These are phyloP conservation scores for Salvelinus namaycush DNA, from an alignment of 2,113 vertebrate species.

Conservation along the genomic window DNA sequence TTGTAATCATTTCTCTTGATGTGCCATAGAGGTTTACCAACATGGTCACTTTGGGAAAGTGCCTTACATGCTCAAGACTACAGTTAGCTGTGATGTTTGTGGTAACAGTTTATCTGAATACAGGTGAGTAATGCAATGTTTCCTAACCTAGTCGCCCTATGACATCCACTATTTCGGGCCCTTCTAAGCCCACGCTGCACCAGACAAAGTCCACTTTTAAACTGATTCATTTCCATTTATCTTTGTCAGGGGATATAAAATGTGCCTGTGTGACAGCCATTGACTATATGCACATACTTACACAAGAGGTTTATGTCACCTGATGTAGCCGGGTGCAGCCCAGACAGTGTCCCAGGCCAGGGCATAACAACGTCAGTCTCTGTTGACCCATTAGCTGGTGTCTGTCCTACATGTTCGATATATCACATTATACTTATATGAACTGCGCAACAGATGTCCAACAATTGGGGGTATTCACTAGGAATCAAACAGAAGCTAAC, in stretches of 20 bases:
- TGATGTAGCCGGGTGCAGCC: neutral
- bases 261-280: neutral
- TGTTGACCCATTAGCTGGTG: too few relatives aligned
- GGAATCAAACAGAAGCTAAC: too few relatives aligned
- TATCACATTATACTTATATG: too few relatives aligned
- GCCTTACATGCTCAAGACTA: constrained; percentile 16
- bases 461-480: too few relatives aligned
- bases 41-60: constrained; percentile 49
- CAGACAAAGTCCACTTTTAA: neutral
- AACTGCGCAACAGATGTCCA: too few relatives aligned
- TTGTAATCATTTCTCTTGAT: constrained; percentile 7
- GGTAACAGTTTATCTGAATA: constrained; percentile 39
- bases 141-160: too few relatives aligned
- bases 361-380: too few relatives aligned
- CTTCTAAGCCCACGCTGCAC: too few relatives aligned
- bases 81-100: constrained; percentile 46
- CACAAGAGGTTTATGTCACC: neutral
- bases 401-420: too few relatives aligned
- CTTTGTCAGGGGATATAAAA: neutral
- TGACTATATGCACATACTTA: neutral
- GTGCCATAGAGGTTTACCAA: constrained; percentile 13
- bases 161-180: too few relatives aligned
- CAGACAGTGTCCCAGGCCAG: too few relatives aligned
- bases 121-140: constrained; percentile 53
- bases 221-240: neutral